Conservation (phyloP, 2,113 vertebrate species). For the Sorex araneus region DNA sequence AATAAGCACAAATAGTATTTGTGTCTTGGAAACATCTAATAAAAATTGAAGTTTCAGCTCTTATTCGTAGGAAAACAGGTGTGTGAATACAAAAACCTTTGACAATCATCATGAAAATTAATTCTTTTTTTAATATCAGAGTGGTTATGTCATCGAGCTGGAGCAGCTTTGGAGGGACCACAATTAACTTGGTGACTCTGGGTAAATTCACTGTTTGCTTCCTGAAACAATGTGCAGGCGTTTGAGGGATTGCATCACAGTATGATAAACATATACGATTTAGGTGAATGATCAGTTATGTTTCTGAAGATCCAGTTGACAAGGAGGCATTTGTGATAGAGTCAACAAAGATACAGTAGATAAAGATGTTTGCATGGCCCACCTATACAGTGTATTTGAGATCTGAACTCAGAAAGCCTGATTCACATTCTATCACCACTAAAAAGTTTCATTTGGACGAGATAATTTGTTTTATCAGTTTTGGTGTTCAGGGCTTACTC, state of each 20-base stretch:
- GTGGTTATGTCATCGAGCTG: not conserved
- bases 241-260: not conserved
- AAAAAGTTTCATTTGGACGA: not conserved
- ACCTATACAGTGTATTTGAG: too few relatives aligned
- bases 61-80: not conserved
- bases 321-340: not conserved
- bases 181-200: not conserved
- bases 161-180: not conserved
- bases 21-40: constrained; percentile 16
- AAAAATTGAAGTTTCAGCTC: not conserved
- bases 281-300: not conserved
- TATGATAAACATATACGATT: too few relatives aligned
- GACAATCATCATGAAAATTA: not conserved
- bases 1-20: not conserved
- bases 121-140: not conserved
- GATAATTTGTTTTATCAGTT: not conserved
- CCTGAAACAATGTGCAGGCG: not conserved
- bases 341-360: not conserved
- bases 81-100: not conserved
- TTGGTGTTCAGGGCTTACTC: too few relatives aligned
- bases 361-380: too few relatives aligned
- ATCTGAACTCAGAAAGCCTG: not conserved
- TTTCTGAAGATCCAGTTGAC: not conserved
- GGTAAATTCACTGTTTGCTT: not conserved
- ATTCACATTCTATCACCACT: not conserved